Conservation (phyloP, 2,113 vertebrate genomes). For the Seriola rivoliana region DNA sequence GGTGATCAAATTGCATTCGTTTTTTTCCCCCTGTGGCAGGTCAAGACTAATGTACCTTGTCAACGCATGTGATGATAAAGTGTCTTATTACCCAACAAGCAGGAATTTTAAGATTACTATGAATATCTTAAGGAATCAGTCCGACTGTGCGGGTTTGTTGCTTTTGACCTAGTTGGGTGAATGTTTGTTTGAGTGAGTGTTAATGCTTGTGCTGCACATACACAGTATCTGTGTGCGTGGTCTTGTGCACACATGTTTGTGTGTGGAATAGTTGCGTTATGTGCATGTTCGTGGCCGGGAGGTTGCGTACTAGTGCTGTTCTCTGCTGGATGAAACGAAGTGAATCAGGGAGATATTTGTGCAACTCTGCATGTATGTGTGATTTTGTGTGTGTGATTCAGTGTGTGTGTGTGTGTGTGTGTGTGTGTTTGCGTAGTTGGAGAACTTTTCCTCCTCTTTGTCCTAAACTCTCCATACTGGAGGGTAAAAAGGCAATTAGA, state of each 20-base stretch:
- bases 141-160: conserved; percentile 38
- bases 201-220: background rate
- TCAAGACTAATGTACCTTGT: conserved; percentile 73
- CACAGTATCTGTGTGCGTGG: background rate
- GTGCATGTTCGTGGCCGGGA: background rate
- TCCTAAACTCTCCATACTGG: conserved; percentile 71
- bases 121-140: conserved; percentile 75
- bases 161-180: conserved; percentile 60
- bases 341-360: background rate
- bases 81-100: conserved; percentile 76
- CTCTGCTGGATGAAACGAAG: conserved; percentile 10
- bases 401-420: conserved; percentile 13
- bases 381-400: background rate
- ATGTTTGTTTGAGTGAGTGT: conserved; percentile 30
- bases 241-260: background rate
- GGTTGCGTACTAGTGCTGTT: conserved; percentile 1
- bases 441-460: conserved; percentile 62
- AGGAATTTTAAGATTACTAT: conserved; percentile 74
- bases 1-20: conserved; percentile 69
- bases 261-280: background rate
- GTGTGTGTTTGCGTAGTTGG: conserved; percentile 18
- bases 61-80: conserved; percentile 71
- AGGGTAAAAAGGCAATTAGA: conserved; percentile 81
- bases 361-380: background rate
- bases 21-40: conserved; percentile 52